Evolutionary conservation across 2,797 vertebrate species (phyloP), one percentile per base, ranked within the genome.

Genomic region (Takifugu ocellatus): DNA sequence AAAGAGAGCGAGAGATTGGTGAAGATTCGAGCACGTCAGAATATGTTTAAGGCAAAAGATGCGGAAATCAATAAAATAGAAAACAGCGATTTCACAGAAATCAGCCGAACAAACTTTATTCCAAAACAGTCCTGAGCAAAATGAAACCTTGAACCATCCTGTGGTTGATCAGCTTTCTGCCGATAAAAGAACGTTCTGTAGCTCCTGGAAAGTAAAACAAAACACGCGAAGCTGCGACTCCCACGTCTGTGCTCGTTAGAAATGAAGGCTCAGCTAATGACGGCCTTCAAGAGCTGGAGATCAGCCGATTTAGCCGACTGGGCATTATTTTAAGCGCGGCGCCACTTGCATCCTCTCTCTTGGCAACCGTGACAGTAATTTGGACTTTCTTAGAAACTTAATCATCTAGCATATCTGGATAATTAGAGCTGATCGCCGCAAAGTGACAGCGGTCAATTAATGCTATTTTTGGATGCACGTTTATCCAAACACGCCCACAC

Each of bases 401-500:
- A 58, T 74, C 29, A 73, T 56, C 57, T 29, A 55, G 27, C 24
- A 68, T 68, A 59, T 63, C 49, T 49, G 44, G 21, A 25, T 50
- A 59, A 74, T 72, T 72, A 68, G 46, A 39, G 58, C 46, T 63
- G 49, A 76, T 76, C 52, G 59, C 44, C 61, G 46, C 21, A 57
- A 70, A 57, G 51, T 51, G 25, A 60, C 74, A 57, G 55, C 49
- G 61, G 65, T 73, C 66, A 57, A 63, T 68, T 54, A 16, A 47
- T 54, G 42, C 60, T 50, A 53, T 74, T 71, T 58, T 25, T 33
- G 54, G 16, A 51, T 63, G 25, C 36, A 21, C 10, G 26, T 54
- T 59, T 51, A 62, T 14, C 44, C 45, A 51, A 60, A 73, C 62
- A 67, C 29, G 44, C 61, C 44, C 46, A 57, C 43, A 52, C 61